A percentile compares a stretch with the other conserved stretches of the same genome.
Evolutionary conservation across 2,113 vertebrate genomes (phyloP).

Genomic region (Panurus biarmicus): DNA sequence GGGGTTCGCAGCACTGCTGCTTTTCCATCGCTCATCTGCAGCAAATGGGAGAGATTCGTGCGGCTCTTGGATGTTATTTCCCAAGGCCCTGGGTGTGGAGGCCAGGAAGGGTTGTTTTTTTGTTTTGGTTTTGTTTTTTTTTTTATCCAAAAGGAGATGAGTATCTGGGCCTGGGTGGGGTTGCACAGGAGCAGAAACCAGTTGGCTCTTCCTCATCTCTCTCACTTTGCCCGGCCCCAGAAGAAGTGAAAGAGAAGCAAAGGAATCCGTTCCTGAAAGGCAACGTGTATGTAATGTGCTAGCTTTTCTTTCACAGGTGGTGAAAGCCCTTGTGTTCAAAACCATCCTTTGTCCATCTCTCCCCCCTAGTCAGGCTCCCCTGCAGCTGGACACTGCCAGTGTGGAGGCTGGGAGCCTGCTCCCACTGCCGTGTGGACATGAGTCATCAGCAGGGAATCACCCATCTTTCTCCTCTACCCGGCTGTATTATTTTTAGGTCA

Average conservation of each 20-base stretch:
- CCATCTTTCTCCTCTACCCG: background rate
- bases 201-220: background rate
- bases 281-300: background rate
- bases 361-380: background rate
- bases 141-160: slow-evolving; percentile 33
- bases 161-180: slow-evolving; percentile 53
- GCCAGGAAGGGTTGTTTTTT: slow-evolving; percentile 42
- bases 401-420: background rate
- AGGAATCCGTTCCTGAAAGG: slow-evolving; percentile 30
- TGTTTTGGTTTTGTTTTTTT: background rate
- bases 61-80: slow-evolving; percentile 70
- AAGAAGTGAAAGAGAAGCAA: background rate
- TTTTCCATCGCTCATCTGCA: slow-evolving; percentile 6
- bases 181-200: slow-evolving; percentile 30
- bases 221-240: background rate
- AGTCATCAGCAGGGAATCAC: background rate
- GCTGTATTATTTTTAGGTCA: background rate
- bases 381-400: background rate
- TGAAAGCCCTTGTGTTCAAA: background rate
- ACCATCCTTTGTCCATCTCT: background rate
- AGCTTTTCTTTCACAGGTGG: background rate
- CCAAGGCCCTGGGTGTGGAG: slow-evolving; percentile 20
- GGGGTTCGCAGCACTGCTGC: background rate
- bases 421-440: background rate
- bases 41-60: slow-evolving; percentile 69